A percentile compares a stretch with the other conserved stretches of the same genome.
Conservation (phyloP, 2,113 vertebrate genomes). For the Hippotragus niger region DNA sequence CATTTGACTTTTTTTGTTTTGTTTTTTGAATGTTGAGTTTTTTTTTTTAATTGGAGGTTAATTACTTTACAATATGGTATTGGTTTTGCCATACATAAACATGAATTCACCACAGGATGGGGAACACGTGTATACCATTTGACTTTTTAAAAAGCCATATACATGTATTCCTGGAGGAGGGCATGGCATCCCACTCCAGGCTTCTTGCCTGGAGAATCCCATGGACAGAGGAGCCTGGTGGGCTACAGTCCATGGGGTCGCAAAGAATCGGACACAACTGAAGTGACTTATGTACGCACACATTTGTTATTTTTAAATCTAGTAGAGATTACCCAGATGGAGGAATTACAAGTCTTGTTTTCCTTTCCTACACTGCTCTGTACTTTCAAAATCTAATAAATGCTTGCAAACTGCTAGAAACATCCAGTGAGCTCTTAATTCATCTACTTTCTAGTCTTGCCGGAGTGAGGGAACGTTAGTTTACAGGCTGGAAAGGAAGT, state of each 20-base stretch:
- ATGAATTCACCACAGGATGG: too few species aligned
- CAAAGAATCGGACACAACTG: background rate
- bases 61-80: too few species aligned
- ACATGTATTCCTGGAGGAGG: background rate
- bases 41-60: too few species aligned
- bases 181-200: background rate
- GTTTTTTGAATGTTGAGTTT: too few species aligned
- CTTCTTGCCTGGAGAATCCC: background rate
- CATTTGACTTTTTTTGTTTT: background rate
- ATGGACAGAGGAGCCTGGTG: background rate
- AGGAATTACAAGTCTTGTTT: background rate
- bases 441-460: too few species aligned
- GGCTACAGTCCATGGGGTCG: background rate
- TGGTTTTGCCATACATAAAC: too few species aligned
- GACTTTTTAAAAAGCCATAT: background rate
- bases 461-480: fast-evolving
- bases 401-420: fast-evolving
- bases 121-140: background rate
- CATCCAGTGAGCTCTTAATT: fast-evolving
- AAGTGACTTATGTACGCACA: background rate
- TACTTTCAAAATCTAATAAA: background rate
- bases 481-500: fast-evolving
- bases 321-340: background rate
- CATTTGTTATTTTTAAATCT: background rate
- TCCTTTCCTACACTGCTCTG: background rate